These are phyloP conservation scores for Linnaemya tessellans DNA, from an alignment of 2,888 invertebrate species.

Conservation along the genomic window DNA sequence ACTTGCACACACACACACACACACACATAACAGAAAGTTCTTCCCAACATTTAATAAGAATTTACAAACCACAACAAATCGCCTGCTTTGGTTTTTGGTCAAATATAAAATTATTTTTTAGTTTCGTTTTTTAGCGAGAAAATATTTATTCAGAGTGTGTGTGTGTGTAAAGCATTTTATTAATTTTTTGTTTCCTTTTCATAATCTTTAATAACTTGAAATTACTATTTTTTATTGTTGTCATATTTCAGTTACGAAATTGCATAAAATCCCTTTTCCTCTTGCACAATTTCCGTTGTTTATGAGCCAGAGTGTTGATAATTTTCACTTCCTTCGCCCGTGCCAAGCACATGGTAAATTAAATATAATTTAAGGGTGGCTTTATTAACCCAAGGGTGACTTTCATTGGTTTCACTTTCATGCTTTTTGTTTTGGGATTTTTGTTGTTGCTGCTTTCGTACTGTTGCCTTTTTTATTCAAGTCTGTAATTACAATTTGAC, in stretches of 20 bases:
- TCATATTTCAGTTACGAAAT: slow-evolving; percentile 25
- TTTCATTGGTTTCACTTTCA: slow-evolving; percentile 57
- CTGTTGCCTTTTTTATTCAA: slow-evolving; percentile 55
- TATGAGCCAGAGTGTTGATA: slow-evolving; percentile 46
- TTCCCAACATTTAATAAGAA: slow-evolving; percentile 9
- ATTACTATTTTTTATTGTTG: slow-evolving; percentile 37
- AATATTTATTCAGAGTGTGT: neutral
- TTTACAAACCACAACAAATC: slow-evolving; percentile 64
- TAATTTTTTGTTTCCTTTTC: slow-evolving; percentile 25
- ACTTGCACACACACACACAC: neutral
- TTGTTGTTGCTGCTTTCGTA: slow-evolving; percentile 6
- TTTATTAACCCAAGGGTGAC: slow-evolving; percentile 30
- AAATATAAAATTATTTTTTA: slow-evolving; percentile 47
- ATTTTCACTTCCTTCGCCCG: slow-evolving; percentile 54
- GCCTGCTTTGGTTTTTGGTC: slow-evolving; percentile 46
- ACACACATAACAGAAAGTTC: neutral
- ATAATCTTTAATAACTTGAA: slow-evolving; percentile 57
- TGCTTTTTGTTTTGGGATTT: slow-evolving; percentile 1
- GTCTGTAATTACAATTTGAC: slow-evolving; percentile 67
- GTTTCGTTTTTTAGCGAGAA: neutral
- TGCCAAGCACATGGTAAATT: slow-evolving; percentile 21
- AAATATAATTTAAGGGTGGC: slow-evolving; percentile 56
- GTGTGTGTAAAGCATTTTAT: slow-evolving; percentile 24
- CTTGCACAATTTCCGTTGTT: slow-evolving; percentile 2
- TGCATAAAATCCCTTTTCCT: slow-evolving; percentile 17